These are phyloP conservation scores for Octodon degus DNA, from an alignment of 2,113 vertebrate genomes.

Conservation along the genomic window DNA sequence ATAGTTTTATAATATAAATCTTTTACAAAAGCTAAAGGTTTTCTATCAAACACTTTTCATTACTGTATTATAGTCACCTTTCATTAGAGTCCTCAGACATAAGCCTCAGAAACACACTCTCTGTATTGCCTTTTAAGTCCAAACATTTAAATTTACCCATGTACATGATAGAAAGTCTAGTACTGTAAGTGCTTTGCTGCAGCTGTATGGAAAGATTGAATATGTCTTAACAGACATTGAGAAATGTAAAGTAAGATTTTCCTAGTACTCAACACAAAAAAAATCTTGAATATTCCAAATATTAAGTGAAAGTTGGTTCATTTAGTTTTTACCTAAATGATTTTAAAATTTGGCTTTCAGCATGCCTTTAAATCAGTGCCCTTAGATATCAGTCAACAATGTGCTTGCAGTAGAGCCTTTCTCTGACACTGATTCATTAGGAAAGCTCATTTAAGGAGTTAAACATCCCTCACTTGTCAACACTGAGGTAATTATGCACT, in stretches of 20 bases:
- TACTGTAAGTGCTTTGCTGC: background rate
- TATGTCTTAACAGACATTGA: background rate
- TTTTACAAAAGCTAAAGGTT: slow-evolving; percentile 25
- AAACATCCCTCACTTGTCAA: slow-evolving; percentile 67
- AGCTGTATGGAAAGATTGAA: background rate
- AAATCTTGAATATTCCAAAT: slow-evolving; percentile 39
- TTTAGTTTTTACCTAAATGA: slow-evolving; percentile 56
- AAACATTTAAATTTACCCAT: background rate
- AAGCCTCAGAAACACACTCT: background rate
- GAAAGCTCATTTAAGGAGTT: slow-evolving; percentile 77
- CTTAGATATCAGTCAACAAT: slow-evolving; percentile 11
- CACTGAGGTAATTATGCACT: slow-evolving; percentile 62
- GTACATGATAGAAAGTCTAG: background rate
- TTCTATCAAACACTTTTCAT: background rate
- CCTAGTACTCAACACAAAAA: background rate
- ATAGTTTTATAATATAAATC: background rate
- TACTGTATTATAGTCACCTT: background rate
- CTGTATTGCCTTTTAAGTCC: background rate
- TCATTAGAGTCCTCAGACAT: slow-evolving; percentile 21
- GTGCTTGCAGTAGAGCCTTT: background rate
- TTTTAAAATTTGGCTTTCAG: slow-evolving; percentile 22
- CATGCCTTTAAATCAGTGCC: background rate
- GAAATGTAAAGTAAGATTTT: slow-evolving; percentile 51
- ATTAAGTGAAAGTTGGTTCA: slow-evolving; percentile 17
- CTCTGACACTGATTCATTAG: slow-evolving; percentile 69